These are phyloP conservation scores for Spea multiplicata DNA, from an alignment of 2,113 vertebrate species.

Conservation along the genomic window DNA sequence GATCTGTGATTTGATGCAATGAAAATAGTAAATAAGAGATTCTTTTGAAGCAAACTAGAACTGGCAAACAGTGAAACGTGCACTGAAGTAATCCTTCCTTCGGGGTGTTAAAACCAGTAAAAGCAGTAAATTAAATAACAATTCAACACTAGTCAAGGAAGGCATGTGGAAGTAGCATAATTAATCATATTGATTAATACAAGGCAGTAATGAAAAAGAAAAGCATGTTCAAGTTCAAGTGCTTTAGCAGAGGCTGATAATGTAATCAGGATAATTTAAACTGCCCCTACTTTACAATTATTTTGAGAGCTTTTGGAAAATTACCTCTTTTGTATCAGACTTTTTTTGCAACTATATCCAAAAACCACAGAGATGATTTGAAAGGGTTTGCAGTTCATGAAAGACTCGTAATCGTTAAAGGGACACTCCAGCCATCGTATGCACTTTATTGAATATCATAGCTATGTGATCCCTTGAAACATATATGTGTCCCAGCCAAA, in stretches of 20 bases:
- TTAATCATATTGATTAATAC: background rate
- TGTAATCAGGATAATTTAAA: background rate
- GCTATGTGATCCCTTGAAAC: too few species aligned
- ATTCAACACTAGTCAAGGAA: background rate
- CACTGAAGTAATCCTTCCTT: conserved; percentile 5
- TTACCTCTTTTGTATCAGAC: background rate
- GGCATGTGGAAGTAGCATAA: background rate
- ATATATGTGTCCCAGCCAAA: too few species aligned
- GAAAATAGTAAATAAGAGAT: conserved; percentile 26
- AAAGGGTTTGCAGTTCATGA: too few species aligned
- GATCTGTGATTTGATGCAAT: conserved; percentile 8
- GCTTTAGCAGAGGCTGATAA: background rate
- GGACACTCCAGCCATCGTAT: too few species aligned
- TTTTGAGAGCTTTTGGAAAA: background rate
- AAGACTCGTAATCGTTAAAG: too few species aligned
- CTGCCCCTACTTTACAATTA: background rate
- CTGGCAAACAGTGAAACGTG: conserved; percentile 1
- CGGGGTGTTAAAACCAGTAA: conserved; percentile 1
- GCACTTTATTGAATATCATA: too few species aligned
- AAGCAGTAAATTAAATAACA: background rate
- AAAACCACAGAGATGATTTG: too few species aligned
- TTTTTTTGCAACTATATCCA: too few species aligned
- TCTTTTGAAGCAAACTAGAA: conserved; percentile 12
- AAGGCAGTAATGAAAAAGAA: background rate
- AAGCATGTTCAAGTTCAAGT: background rate